phyloP scores from a whole-genome alignment of 2,797 vertebrate genomes.

The Enteromius radiatus region DNA sequence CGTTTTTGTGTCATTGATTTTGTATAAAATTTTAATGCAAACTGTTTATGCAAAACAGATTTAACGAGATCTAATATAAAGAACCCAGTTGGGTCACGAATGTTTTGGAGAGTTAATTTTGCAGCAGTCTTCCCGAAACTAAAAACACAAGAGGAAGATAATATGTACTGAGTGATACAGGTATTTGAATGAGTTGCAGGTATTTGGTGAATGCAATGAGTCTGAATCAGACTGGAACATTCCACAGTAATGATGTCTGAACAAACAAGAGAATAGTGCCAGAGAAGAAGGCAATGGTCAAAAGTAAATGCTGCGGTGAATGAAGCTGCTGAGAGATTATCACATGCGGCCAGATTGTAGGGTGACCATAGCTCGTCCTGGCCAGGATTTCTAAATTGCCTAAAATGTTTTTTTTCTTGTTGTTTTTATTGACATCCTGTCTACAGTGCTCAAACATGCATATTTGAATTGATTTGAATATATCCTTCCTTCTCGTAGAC shows the following conservation, averaged over 20 bases:
- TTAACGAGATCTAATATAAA: neutral
- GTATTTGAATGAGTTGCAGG: slow-evolving; percentile 36
- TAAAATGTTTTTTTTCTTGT: neutral
- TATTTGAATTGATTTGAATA: neutral
- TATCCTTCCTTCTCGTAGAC: neutral
- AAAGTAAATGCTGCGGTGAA: slow-evolving; percentile 16
- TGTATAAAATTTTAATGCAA: slow-evolving; percentile 34
- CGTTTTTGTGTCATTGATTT: neutral
- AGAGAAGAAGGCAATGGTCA: neutral
- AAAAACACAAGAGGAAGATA: slow-evolving; percentile 9
- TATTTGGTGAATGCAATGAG: slow-evolving; percentile 56
- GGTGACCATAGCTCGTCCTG: neutral
- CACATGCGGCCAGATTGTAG: neutral
- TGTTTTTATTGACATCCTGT: neutral
- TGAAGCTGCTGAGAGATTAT: slow-evolving; percentile 7
- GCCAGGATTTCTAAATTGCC: neutral
- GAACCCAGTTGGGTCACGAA: neutral
- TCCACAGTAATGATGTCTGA: slow-evolving; percentile 45
- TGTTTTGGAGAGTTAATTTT: neutral
- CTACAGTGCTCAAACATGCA: neutral
- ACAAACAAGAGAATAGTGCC: neutral
- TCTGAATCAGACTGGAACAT: slow-evolving; percentile 37
- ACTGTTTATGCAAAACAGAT: slow-evolving; percentile 26
- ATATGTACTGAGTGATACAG: slow-evolving; percentile 2
- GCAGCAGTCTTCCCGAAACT: too few species aligned